Base-by-base conservation (phyloP, 2,113 vertebrate genomes). In the Scolopax mira region DNA sequence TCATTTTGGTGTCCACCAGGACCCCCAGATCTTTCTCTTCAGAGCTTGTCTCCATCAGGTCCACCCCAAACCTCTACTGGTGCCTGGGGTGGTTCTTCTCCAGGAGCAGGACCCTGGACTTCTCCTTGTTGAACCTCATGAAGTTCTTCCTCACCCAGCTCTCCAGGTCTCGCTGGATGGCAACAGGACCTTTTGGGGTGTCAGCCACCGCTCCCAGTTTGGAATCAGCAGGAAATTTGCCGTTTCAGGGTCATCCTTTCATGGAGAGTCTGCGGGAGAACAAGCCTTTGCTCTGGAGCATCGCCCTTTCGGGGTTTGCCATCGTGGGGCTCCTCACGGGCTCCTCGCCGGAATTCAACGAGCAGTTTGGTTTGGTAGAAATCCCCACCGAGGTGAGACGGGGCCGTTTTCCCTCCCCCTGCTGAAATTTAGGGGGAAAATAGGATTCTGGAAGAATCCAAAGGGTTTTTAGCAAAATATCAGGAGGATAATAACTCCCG, bases 251-350 rank as follows among this genome's bases (percentile, higher is more conserved):
- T 71, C 99, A 99, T 18, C 99, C 99, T 2, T 99, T 99, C 88
- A 99, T 99, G 99, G 99, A 99, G 96, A 99, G 99, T 25, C 98
- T 99, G 9, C 98, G 94, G 1, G 99, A 99, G 95, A 99, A 99
- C 96, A 98, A 98, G 67, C 99, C 99, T 3, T 88, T 99, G 49
- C 98, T 99, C 10, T 99, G 99, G 99, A 99, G 99, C 91, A 98
- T 99, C 39, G 89, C 97, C 17, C 73, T 99, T 10, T 99, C 99
- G 0, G 98, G 98, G 4, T 90, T 99, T 15, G 99, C 99, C 39
- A 98, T 99, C 42, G 96, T 98, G 7, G 98, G 98, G 30, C 98
- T 99, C 17, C 98, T 99, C 37, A 97, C 98, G 1, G 99, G 99
- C 41, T 99, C 99, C 10, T 99, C 99, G 0, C 99, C 99, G 0